A percentile compares a stretch with the other conserved stretches of the same genome.
phyloP scores from a whole-genome alignment of 2,888 invertebrate genomes.

The Thera britannica region DNA sequence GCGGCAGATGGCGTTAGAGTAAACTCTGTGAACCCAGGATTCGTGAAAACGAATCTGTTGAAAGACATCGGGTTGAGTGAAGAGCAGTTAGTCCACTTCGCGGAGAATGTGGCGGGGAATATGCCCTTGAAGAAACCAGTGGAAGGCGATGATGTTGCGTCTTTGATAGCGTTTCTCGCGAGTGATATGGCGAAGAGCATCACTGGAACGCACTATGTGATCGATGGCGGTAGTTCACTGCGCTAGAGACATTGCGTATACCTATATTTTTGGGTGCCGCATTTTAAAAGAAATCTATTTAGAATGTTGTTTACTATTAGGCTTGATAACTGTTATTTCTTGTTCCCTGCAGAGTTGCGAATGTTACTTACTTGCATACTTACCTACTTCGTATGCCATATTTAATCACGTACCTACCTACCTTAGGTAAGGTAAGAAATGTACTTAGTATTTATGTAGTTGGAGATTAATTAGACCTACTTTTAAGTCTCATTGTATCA shows the following conservation, averaged over 20 bases:
- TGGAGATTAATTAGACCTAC: too few relatives aligned
- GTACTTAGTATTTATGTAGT: too few relatives aligned
- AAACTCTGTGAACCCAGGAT: slow-evolving; percentile 98
- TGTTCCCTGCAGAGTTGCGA: too few relatives aligned
- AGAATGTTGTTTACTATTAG: slow-evolving; percentile 2
- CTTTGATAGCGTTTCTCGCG: slow-evolving; percentile 94
- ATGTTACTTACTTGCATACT: too few relatives aligned
- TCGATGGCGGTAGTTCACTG: slow-evolving; percentile 70
- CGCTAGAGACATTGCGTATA: slow-evolving; percentile 25
- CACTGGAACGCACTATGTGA: slow-evolving; percentile 88
- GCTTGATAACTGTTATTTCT: neutral
- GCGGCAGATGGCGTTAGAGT: slow-evolving; percentile 92
- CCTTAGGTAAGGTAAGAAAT: neutral
- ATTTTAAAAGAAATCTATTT: slow-evolving; percentile 7
- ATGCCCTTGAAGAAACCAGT: slow-evolving; percentile 95
- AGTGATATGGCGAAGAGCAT: slow-evolving; percentile 94
- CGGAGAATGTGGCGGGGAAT: slow-evolving; percentile 86
- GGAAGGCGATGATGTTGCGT: slow-evolving; percentile 92
- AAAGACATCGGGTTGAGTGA: slow-evolving; percentile 84
- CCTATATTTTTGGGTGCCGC: neutral
- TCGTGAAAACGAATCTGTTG: slow-evolving; percentile 93
- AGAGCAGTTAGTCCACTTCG: slow-evolving; percentile 91
- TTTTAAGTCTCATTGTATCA: too few relatives aligned
- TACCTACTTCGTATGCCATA: neutral
- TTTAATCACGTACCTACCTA: neutral